Base-by-base conservation (phyloP, 2,797 vertebrate species). In the Anguilla pacifica region DNA sequence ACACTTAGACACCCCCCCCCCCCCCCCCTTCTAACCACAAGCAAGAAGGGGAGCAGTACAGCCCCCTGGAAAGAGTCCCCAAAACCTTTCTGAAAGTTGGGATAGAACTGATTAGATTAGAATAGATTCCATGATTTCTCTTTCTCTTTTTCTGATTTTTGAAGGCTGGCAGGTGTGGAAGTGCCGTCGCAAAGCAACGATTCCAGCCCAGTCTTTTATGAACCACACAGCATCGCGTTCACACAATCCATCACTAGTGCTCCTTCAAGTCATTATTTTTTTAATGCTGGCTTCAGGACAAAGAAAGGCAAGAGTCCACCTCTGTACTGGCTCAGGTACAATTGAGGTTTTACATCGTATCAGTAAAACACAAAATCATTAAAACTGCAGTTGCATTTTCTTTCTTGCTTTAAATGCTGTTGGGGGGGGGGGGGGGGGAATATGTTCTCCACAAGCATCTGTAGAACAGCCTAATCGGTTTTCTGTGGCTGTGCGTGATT, bases 81-180 rank as follows among this genome's bases (percentile, higher is more conserved):
- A 81, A 81, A 81, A 81, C 39, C 39, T 81, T 2, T 49, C 31
- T 39, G 31, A 77, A 77, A 77, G 15, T 77, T 77, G 72, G 72
- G 35, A 67, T 7, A 67, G 6, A 67, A 67, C 3, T 67, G 61
- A 3, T 17, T 15, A 15, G 15, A 22, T 61, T 9, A 19, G 57
- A 15, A 15, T 2, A 9, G 22, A n/a, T n/a, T 67, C 61, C 25
- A 9, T 67, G 72, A 39, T 77, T 17, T 77, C 4, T 35, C 1
- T 43, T 0, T 77, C 6, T 17, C 43, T 93, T 94, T 87, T 77
- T 83, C 92, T 94, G 90, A 90, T 94, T 94, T 25, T 94, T 95
- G 94, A 93, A 94, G 95, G 91, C 89, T 90, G 95, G 92, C 89
- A 89, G 91, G 91, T 92, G 92, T 91, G 92, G 93, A 92, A 90